Percentiles rank a stretch among this genome's conserved stretches.
Conservation (phyloP, 2,888 invertebrate genomes). For the Apotomis turbidana region DNA sequence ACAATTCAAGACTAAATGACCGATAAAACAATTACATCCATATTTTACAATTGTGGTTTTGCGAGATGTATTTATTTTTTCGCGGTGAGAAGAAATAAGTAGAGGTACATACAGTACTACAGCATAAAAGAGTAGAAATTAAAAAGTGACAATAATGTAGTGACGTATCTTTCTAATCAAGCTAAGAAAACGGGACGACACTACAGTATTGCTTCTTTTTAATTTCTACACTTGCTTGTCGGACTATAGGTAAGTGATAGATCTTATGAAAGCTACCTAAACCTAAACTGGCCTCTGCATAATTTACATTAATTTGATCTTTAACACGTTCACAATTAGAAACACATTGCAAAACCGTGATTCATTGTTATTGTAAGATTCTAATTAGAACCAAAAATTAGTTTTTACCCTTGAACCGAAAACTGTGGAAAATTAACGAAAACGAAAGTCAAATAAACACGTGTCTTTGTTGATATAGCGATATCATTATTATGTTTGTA, state of each 20-base stretch:
- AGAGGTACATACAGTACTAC: too few species aligned
- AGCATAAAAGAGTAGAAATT: too few species aligned
- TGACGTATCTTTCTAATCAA: too few species aligned
- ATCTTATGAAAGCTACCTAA: too few species aligned
- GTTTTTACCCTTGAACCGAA: slow-evolving; percentile 70
- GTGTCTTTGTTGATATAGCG: slow-evolving; percentile 8
- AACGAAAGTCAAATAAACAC: slow-evolving; percentile 62
- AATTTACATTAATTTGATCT: slow-evolving; percentile 12
- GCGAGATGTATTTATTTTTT: too few species aligned
- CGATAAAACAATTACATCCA: neutral
- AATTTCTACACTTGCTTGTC: too few species aligned
- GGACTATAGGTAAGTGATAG: too few species aligned
- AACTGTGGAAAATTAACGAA: slow-evolving; percentile 65
- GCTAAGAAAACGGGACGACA: too few species aligned
- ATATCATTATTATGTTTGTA: slow-evolving; percentile 4
- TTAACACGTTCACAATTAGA: slow-evolving; percentile 11
- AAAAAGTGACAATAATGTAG: too few species aligned
- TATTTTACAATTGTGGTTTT: neutral
- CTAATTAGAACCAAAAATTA: slow-evolving; percentile 38
- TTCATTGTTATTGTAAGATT: slow-evolving; percentile 30
- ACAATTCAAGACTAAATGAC: neutral
- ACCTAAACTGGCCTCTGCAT: neutral
- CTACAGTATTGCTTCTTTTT: too few species aligned
- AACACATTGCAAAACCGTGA: slow-evolving; percentile 16
- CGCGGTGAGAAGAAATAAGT: too few species aligned